Base-by-base conservation (phyloP, 2,797 vertebrate species). In the Chiloscyllium punctatum region DNA sequence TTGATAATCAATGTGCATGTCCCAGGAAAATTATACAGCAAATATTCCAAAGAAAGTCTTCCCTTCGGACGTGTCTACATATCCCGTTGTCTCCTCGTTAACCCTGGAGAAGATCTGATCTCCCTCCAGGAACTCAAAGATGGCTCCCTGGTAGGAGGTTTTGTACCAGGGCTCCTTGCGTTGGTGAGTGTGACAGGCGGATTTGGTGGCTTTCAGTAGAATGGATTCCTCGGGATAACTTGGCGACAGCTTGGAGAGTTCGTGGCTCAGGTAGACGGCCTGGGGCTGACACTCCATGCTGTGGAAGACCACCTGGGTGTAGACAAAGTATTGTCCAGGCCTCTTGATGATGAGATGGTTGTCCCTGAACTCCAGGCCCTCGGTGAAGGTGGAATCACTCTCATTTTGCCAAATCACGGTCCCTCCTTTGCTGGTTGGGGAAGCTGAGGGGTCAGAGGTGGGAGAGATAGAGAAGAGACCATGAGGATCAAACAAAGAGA, bases 101-200 rank as follows among this genome's bases (percentile, higher is more conserved):
- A 92, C 90, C 90, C 62, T 69, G 1, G 97, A 97, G 95, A 95
- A 96, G 0, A 97, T 95, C 62, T 96, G 95, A 69, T 97, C 97
- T 5, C 97, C 97, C 84, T 72, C 95, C 0, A 95, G 79, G 72
- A 97, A 96, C 88, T 96, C 96, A 94, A 97, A 97, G 53, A 97
- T 96, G 0, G 96, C 97, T 1, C 97, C 97, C 95, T 97, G 97
- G 96, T 97, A 97, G 95, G 97, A 96, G 0, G 97, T 97, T 62
- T 95, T 96, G 8, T 96, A 96, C 97, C 97, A 97, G 0, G 96
- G 62, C 0, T 96, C 95, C 21, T 71, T 57, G 0, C 96, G 96
- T 4, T 0, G 2, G 1, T 53, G 96, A 3, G 23, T 92, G 18
- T 92, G 90, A 4, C 97, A 97, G 74, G 96, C 96, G 0, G 97